phyloP scores from a whole-genome alignment of 2,113 vertebrate species.

The Hemiprocne comata region DNA sequence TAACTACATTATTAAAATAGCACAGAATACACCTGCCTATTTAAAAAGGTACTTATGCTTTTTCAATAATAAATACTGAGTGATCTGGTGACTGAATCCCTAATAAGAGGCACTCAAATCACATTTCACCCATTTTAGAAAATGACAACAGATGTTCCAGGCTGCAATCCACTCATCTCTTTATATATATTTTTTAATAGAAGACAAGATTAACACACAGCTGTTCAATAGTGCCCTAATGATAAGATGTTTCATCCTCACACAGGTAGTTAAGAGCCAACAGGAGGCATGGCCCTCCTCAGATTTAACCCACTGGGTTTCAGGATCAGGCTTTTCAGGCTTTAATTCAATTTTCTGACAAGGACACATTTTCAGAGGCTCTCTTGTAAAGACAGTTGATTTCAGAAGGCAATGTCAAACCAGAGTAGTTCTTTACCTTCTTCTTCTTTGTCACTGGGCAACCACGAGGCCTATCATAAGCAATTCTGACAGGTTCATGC shows the following conservation, averaged over 20 bases:
- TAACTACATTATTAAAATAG: background rate
- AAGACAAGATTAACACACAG: background rate
- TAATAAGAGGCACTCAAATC: background rate
- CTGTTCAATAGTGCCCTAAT: background rate
- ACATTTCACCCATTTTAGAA: background rate
- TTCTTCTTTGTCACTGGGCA: conserved; percentile 75
- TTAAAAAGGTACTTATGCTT: background rate
- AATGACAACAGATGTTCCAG: background rate
- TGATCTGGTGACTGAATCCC: too few relatives aligned
- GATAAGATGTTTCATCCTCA: background rate
- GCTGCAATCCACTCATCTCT: background rate
- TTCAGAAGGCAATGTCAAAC: background rate
- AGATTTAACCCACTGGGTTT: background rate
- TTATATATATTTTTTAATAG: background rate
- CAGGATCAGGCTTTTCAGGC: background rate
- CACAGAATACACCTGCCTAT: background rate
- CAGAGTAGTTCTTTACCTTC: conserved; percentile 71
- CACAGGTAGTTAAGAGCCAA: background rate
- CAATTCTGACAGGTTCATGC: conserved; percentile 81
- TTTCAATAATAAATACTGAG: background rate
- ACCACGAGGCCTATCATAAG: conserved; percentile 79
- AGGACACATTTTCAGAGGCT: background rate
- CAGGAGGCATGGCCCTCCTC: background rate
- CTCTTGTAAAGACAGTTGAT: background rate
- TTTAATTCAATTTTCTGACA: background rate